Evolutionary conservation across 2,797 vertebrate genomes (phyloP), one percentile per base, ranked within the genome.

Genomic region (Trichosurus vulpecula): DNA sequence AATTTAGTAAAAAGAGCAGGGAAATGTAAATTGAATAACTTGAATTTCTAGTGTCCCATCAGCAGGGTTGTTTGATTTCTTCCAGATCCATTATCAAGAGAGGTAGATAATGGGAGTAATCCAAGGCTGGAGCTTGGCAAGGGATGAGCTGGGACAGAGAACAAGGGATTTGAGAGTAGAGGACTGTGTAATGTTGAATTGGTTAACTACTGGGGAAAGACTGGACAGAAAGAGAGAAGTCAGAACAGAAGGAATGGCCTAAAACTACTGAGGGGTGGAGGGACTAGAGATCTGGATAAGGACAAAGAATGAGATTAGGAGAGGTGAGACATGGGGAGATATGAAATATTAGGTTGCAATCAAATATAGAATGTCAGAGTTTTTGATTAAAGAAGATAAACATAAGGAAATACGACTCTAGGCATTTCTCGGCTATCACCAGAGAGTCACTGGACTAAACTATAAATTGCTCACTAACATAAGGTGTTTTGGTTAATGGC

Each of bases 391-490:
- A 9, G 51, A 90, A 35, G 29, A 61, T 74, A 93, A 52, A 10
- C 90, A 93, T 91, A 5, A 91, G 56, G 31, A 87, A 95, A 92
- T 53, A 66, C 53, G 91, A 95, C 2, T 55, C 41, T 4, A 93
- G 30, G 30, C 61, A 6, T 29, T 16, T 41, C 87, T 93, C 54
- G 54, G 92, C 35, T 66, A 93, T 54, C 47, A 6, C 92, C 95
- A 74, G 94, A 93, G 93, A 81, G 90, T 61, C 3, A 95, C 41
- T 96, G 93, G 54, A 53, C 47, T 54, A 94, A 96, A 90, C 25
- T 93, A 90, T 90, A 94, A 92, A 92, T 91, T 14, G 25, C 12
- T 93, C 61, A 14, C 1, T 92, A n/a, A 95, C 58, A 27, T 2
- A 52, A 56, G 5, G 9, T 31, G 57, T 92, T 90, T 54, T 10